Evolutionary conservation across 2,888 invertebrate species (phyloP).

Genomic region (Chalcis sispes): DNA sequence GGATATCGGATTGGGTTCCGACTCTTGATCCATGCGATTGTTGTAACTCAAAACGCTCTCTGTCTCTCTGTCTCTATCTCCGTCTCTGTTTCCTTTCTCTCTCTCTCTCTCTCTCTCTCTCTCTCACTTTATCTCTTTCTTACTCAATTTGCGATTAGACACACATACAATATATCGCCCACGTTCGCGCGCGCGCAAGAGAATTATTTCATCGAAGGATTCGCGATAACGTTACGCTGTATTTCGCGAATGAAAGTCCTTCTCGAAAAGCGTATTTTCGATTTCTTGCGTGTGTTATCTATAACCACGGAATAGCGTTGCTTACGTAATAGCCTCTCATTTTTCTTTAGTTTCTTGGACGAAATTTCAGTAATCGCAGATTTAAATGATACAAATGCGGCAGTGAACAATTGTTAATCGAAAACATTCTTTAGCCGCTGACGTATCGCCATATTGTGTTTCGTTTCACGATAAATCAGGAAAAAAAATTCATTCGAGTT

Average conservation of each 20-base stretch:
- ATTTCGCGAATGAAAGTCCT: slow-evolving; percentile 30
- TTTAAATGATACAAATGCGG: background rate
- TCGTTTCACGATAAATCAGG: slow-evolving; percentile 23
- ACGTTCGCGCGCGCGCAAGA: background rate
- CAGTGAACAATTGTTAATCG: slow-evolving; percentile 23
- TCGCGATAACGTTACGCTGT: slow-evolving; percentile 20
- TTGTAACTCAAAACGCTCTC: slow-evolving; percentile 34
- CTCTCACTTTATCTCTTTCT: no score
- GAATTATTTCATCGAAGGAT: slow-evolving; percentile 23
- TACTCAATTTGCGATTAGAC: background rate
- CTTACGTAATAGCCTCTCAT: no score
- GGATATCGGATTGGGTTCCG: slow-evolving; percentile 2
- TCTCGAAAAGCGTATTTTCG: background rate
- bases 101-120: no score
- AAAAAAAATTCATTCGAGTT: slow-evolving; percentile 11
- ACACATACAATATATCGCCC: background rate
- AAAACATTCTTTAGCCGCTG: background rate
- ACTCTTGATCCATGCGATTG: background rate
- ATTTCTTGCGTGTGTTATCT: background rate
- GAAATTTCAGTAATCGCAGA: background rate
- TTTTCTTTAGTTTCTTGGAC: no score
- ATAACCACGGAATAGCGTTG: background rate
- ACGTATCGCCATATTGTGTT: slow-evolving; percentile 37
- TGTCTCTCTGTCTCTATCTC: no score
- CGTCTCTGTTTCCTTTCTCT: no score